Evolutionary conservation across 2,113 vertebrate genomes (phyloP).

Genomic region (Pipa parva): DNA sequence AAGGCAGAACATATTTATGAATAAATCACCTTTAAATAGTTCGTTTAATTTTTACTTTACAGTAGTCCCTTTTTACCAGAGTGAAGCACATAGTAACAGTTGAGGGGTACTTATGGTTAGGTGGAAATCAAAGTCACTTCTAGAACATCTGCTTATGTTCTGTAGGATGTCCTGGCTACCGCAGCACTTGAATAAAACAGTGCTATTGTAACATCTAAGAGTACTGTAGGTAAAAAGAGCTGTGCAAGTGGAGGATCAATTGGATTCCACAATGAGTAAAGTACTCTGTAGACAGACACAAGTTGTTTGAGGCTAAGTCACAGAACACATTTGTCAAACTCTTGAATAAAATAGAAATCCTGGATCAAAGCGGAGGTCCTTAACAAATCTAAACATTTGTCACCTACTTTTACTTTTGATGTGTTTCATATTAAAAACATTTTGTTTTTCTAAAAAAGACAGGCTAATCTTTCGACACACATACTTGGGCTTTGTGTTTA

Average conservation of each 20-base stretch:
- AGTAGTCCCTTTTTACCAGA: too few relatives aligned
- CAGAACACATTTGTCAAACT: conserved; percentile 70
- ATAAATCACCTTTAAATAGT: too few relatives aligned
- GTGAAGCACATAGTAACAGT: too few relatives aligned
- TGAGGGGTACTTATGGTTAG: background rate
- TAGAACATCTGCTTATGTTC: background rate
- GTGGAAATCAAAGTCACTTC: background rate
- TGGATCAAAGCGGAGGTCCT: conserved; percentile 73
- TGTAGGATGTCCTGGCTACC: background rate
- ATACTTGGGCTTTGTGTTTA: conserved; percentile 57
- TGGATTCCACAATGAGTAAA: conserved; percentile 59
- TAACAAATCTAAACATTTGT: conserved; percentile 77
- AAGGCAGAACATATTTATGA: too few relatives aligned
- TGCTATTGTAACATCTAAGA: conserved; percentile 11
- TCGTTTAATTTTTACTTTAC: too few relatives aligned
- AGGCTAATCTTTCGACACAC: conserved; percentile 63
- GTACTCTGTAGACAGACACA: conserved; percentile 55
- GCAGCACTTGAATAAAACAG: conserved; percentile 9
- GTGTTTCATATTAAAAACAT: conserved; percentile 62
- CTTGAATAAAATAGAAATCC: conserved; percentile 65
- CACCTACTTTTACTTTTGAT: conserved; percentile 76
- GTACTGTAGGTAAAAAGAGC: conserved; percentile 47
- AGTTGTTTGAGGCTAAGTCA: conserved; percentile 69
- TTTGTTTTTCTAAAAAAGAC: conserved; percentile 53
- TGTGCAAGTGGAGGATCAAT: conserved; percentile 63